A percentile compares a stretch with the other conserved stretches of the same genome.
phyloP scores from a whole-genome alignment of 2,888 invertebrate species.

The Lithophane socia region DNA sequence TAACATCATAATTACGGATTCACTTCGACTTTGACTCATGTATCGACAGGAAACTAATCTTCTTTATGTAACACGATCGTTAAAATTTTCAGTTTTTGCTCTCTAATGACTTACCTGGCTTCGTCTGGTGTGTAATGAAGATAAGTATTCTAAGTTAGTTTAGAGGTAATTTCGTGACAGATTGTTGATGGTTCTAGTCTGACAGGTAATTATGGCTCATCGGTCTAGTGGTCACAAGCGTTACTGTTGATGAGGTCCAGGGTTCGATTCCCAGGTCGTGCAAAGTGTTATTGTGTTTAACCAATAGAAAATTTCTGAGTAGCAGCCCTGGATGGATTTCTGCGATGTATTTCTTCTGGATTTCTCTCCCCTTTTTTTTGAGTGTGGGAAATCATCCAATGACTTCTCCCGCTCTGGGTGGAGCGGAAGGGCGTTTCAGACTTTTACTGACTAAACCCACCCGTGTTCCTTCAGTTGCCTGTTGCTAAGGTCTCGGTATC shows the following conservation, averaged over 20 bases:
- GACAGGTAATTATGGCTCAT: not conserved
- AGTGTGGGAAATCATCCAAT: no score
- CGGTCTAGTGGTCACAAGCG: not conserved
- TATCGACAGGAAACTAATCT: slow-evolving; percentile 29
- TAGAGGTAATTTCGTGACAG: not conserved
- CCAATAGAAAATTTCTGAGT: not conserved
- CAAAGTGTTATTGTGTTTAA: not conserved
- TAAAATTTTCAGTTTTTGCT: slow-evolving; percentile 39
- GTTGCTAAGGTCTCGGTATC: no score
- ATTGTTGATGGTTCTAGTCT: not conserved
- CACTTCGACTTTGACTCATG: slow-evolving; percentile 15
- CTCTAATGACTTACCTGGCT: slow-evolving; percentile 24
- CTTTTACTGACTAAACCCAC: no score
- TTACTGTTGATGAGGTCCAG: no score
- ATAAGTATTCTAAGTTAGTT: slow-evolving; percentile 1
- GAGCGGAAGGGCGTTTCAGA: no score
- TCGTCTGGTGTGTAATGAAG: slow-evolving; percentile 5
- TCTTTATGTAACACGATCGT: slow-evolving; percentile 27
- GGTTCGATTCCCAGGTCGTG: no score
- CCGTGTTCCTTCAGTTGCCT: no score
- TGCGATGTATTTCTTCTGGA: not conserved
- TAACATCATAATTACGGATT: slow-evolving; percentile 43
- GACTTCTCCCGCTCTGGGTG: no score
- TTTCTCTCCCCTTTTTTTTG: no score
- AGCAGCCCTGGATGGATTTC: not conserved